phyloP scores from a whole-genome alignment of 2,888 invertebrate species.

The Nycteola revayana region DNA sequence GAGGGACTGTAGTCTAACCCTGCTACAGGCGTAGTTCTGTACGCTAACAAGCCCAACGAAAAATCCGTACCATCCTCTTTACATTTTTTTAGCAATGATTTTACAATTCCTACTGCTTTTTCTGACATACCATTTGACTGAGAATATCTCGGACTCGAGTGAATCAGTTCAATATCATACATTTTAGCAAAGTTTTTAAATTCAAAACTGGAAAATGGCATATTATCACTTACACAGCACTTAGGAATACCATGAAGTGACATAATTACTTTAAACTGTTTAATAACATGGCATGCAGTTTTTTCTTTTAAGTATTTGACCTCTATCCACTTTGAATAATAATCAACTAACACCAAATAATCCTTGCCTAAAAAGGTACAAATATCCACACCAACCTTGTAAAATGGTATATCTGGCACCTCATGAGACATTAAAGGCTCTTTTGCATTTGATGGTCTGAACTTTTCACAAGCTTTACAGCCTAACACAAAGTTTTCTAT shows the following conservation, averaged over 20 bases:
- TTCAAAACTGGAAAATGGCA: background rate
- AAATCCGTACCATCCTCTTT: background rate
- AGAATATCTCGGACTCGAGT: background rate
- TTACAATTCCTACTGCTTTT: background rate
- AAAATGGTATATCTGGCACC: constrained; percentile 17
- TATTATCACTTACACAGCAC: background rate
- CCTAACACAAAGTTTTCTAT: constrained; percentile 1
- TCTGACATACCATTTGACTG: constrained; percentile 1
- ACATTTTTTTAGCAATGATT: background rate
- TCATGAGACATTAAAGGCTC: constrained; percentile 20
- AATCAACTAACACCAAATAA: constrained; percentile 13
- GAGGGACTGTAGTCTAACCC: background rate
- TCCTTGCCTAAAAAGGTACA: constrained; percentile 4
- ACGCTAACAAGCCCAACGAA: background rate
- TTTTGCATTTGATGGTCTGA: background rate
- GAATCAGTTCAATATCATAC: background rate
- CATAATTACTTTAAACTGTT: background rate
- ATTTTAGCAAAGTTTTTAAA: no score
- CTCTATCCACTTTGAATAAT: constrained; percentile 6
- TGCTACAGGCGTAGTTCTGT: background rate
- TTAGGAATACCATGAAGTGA: constrained; percentile 1
- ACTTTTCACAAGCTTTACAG: constrained; percentile 4
- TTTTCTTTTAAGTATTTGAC: no score
- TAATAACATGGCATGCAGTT: background rate
- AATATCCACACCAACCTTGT: constrained; percentile 18